These are phyloP conservation scores for Rhombomys opimus DNA, from an alignment of 2,113 vertebrate species.

Conservation along the genomic window DNA sequence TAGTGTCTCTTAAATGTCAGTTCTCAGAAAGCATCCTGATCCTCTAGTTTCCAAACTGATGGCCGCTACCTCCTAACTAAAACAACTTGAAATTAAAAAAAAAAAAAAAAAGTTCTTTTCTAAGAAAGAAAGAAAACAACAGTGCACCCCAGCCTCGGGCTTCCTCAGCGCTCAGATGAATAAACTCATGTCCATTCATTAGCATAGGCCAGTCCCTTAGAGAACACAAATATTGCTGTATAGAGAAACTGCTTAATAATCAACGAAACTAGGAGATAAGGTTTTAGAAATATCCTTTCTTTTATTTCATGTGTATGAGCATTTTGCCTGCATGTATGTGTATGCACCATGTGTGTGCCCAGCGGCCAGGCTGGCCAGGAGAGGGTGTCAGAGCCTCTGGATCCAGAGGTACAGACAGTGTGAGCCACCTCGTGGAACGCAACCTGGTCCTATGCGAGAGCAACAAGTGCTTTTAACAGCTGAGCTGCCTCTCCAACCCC, in stretches of 20 bases:
- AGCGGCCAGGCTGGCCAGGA: not conserved
- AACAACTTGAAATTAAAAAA: not conserved
- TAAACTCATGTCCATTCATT: not conserved
- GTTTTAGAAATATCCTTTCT: not conserved
- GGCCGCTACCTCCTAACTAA: not conserved
- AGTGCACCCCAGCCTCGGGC: not conserved
- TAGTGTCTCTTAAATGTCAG: conserved; percentile 1
- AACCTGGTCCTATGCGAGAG: not conserved
- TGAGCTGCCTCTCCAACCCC: not conserved
- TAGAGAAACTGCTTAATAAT: not conserved
- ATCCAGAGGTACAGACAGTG: not conserved
- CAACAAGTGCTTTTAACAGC: not conserved
- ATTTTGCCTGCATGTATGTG: not conserved
- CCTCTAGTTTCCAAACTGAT: not conserved
- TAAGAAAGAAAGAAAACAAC: too few relatives aligned
- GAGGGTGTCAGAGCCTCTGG: not conserved
- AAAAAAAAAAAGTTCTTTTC: too few relatives aligned
- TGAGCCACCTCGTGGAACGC: not conserved
- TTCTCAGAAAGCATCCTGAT: conserved; percentile 30
- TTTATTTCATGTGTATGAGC: not conserved
- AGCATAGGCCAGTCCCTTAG: not conserved
- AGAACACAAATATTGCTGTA: not conserved
- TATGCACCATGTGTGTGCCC: not conserved
- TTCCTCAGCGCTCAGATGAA: not conserved
- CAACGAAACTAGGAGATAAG: not conserved